Conservation (phyloP, 2,113 vertebrate species). For the Aptenodytes forsteri region DNA sequence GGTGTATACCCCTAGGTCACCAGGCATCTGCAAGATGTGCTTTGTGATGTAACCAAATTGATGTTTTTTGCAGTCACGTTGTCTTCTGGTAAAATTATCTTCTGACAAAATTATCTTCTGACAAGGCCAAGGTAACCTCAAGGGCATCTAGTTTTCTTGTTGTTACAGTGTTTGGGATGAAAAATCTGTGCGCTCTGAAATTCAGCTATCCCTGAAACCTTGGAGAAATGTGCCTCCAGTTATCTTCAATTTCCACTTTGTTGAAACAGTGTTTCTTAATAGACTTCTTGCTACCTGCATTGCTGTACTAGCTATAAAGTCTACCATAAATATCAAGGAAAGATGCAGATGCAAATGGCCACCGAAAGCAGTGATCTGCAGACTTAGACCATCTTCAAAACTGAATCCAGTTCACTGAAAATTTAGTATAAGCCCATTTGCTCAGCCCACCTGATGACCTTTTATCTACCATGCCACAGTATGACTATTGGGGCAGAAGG, state of each 20-base stretch:
- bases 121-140: not conserved
- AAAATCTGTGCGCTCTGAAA: not conserved
- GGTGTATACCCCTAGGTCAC: not conserved
- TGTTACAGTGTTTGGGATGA: not conserved
- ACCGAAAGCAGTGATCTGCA: not conserved
- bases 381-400: not conserved
- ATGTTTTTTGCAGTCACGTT: not conserved
- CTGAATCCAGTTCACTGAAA: not conserved
- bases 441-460: not conserved
- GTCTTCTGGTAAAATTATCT: not conserved
- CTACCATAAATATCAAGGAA: not conserved
- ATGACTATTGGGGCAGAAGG: not conserved
- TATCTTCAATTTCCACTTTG: not conserved
- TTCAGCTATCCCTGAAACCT: not conserved
- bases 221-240: not conserved
- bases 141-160: not conserved
- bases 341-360: not conserved
- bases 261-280: not conserved
- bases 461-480: not conserved
- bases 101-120: not conserved
- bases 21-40: not conserved
- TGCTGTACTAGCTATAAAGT: not conserved
- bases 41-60: not conserved
- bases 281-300: not conserved
- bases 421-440: not conserved